A percentile compares a stretch with the other conserved stretches of the same genome.
Evolutionary conservation across 2,797 vertebrate genomes (phyloP).

Genomic region (Sternarchorhynchus goeldii): DNA sequence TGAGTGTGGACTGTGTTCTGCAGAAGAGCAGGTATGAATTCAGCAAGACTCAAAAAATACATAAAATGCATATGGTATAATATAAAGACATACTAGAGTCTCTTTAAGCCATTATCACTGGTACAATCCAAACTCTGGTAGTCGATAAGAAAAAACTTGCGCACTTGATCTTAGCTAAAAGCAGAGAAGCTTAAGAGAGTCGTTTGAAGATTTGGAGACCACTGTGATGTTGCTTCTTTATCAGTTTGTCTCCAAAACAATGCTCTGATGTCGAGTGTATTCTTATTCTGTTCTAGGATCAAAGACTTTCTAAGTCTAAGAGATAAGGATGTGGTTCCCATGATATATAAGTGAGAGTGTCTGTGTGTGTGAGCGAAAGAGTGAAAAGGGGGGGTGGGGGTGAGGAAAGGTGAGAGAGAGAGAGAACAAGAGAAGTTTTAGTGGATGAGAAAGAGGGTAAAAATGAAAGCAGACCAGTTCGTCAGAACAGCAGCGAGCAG

Average conservation of each 20-base stretch:
- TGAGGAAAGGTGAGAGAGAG: neutral
- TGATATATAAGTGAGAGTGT: slow-evolving; percentile 27
- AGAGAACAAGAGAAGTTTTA: slow-evolving; percentile 32
- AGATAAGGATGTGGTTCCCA: slow-evolving; percentile 27
- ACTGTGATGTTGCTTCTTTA: slow-evolving; percentile 26
- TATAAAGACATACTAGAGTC: neutral
- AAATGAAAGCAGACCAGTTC: slow-evolving; percentile 10
- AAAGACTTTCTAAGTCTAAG: slow-evolving; percentile 1
- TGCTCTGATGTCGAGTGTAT: slow-evolving; percentile 28
- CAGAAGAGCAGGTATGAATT: neutral
- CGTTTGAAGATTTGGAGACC: slow-evolving; percentile 31
- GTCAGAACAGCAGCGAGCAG: slow-evolving; percentile 13
- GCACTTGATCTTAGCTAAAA: slow-evolving; percentile 10
- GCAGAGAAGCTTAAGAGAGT: slow-evolving; percentile 2
- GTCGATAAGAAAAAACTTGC: slow-evolving; percentile 7
- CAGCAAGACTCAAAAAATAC: neutral
- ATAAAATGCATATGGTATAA: neutral
- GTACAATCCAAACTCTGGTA: neutral
- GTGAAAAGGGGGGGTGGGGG: neutral
- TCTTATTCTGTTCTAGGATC: slow-evolving; percentile 17
- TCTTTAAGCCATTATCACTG: neutral
- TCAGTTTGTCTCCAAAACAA: slow-evolving; percentile 31
- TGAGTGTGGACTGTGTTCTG: neutral
- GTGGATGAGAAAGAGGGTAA: slow-evolving; percentile 14
- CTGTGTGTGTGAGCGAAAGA: slow-evolving; percentile 34